A percentile compares a stretch with the other conserved stretches of the same genome.
phyloP scores from a whole-genome alignment of 2,797 vertebrate genomes.

The Pseudochromis fuscus region DNA sequence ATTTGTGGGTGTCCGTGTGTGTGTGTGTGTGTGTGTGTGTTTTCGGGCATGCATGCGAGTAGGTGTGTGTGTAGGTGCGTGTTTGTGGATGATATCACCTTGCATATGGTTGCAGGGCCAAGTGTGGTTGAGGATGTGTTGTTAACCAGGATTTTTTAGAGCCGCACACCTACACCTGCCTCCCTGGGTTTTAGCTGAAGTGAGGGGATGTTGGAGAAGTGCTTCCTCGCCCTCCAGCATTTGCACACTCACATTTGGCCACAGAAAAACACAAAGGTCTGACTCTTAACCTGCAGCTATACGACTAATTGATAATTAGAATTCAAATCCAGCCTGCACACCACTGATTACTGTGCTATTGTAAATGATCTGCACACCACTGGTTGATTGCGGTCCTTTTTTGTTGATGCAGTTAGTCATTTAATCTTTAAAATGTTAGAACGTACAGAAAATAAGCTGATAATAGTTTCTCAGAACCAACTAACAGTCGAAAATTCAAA shows the following conservation, averaged over 20 bases:
- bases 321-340: no score
- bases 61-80: slow-evolving; percentile 70
- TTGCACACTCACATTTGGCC: slow-evolving; percentile 26
- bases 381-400: no score
- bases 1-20: slow-evolving; percentile 28
- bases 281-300: slow-evolving; percentile 24
- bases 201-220: slow-evolving; percentile 31
- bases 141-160: slow-evolving; percentile 50
- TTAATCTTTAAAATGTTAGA: no score
- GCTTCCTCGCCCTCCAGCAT: slow-evolving; percentile 41
- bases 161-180: slow-evolving; percentile 65
- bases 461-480: no score
- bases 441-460: no score
- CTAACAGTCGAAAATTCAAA: no score
- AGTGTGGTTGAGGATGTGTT: slow-evolving; percentile 61
- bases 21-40: slow-evolving; percentile 56
- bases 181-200: slow-evolving; percentile 32
- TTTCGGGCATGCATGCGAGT: slow-evolving; percentile 48
- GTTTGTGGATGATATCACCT: slow-evolving; percentile 72
- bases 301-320: slow-evolving; percentile 1
- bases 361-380: no score
- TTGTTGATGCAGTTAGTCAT: no score
- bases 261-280: slow-evolving; percentile 5
- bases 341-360: no score
- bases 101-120: slow-evolving; percentile 59